Percentiles rank a stretch among this genome's conserved stretches.
These are phyloP conservation scores for Mythimna albipuncta DNA, from an alignment of 2,888 invertebrate species.

Conservation along the genomic window DNA sequence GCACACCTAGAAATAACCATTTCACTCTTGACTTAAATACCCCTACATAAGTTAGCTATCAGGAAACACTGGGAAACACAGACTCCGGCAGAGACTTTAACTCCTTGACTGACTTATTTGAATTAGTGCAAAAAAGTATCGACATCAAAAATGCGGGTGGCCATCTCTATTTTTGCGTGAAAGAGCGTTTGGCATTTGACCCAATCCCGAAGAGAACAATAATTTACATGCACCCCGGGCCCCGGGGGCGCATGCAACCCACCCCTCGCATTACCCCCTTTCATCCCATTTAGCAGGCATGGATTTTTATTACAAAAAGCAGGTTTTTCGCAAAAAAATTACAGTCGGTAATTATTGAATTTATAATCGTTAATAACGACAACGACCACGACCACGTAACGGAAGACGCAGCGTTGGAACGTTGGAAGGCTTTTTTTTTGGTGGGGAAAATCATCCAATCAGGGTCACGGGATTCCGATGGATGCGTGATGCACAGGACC, in stretches of 20 bases:
- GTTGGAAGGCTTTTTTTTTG: too few relatives aligned
- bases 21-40: too few relatives aligned
- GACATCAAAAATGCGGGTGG: constrained; percentile 42
- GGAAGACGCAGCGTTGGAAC: too few relatives aligned
- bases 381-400: too few relatives aligned
- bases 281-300: constrained; percentile 20
- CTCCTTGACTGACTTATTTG: neutral
- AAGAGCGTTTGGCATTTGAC: constrained; percentile 73
- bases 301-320: constrained; percentile 49
- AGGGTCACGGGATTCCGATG: too few relatives aligned
- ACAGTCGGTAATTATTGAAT: neutral
- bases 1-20: too few relatives aligned
- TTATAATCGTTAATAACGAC: too few relatives aligned
- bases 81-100: too few relatives aligned
- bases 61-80: too few relatives aligned
- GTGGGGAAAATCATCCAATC: too few relatives aligned
- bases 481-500: too few relatives aligned
- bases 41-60: too few relatives aligned
- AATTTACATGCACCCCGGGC: constrained; percentile 73
- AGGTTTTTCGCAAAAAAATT: constrained; percentile 38
- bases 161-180: constrained; percentile 68
- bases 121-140: constrained; percentile 22
- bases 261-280: constrained; percentile 5
- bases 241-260: constrained; percentile 48
- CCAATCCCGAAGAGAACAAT: constrained; percentile 75